Percentiles rank a stretch among this genome's conserved stretches.
phyloP scores from a whole-genome alignment of 2,113 vertebrate genomes.

The Hystrix brachyura region DNA sequence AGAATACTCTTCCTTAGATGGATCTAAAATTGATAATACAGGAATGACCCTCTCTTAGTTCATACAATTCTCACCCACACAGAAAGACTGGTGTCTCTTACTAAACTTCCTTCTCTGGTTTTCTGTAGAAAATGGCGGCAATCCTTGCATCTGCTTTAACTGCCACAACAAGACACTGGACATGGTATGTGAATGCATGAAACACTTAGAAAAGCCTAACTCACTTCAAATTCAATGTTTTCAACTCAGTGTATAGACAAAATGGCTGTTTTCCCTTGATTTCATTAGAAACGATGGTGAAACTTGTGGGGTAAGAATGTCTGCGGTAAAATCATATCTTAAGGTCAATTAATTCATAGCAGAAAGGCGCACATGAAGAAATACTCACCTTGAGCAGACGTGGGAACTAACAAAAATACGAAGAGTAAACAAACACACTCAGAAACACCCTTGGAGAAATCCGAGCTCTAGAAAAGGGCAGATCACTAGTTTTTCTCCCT shows the following conservation, averaged over 20 bases:
- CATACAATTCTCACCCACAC: background rate
- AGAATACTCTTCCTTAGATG: background rate
- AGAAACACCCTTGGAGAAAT: background rate
- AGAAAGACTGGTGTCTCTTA: background rate
- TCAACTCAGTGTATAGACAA: background rate
- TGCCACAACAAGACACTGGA: background rate
- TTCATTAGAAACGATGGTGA: background rate
- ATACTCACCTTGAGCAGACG: background rate
- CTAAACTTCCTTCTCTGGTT: background rate
- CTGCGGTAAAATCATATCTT: background rate
- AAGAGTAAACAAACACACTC: background rate
- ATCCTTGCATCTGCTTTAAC: background rate
- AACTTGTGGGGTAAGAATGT: background rate
- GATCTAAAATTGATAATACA: background rate
- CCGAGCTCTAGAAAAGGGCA: background rate
- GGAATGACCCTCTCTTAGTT: background rate
- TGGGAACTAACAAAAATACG: background rate
- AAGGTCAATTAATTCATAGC: constrained; percentile 7
- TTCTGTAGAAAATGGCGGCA: background rate
- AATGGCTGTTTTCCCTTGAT: background rate
- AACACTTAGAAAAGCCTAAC: background rate
- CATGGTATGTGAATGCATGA: background rate
- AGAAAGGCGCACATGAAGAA: background rate
- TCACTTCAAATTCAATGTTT: background rate
- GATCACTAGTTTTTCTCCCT: background rate